Percentiles rank a stretch among this genome's conserved stretches.
These are phyloP conservation scores for Chlorocebus sabaeus DNA, from an alignment of 2,113 vertebrate genomes.

Conservation along the genomic window DNA sequence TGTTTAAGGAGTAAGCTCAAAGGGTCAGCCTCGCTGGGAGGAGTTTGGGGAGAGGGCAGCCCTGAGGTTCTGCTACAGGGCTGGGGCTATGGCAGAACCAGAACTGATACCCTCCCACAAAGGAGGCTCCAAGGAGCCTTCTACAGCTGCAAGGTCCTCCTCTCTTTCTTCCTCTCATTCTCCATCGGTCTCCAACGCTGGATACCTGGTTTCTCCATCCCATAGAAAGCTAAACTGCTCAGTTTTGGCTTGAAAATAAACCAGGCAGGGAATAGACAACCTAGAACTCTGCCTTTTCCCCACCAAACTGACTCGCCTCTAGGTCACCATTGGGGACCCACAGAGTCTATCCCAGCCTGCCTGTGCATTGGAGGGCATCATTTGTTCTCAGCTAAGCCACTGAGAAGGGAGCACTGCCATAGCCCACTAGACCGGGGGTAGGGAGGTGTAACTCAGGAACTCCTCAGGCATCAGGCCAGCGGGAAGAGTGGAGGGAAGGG, in stretches of 20 bases:
- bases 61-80: slow-evolving; percentile 43
- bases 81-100: slow-evolving; percentile 56
- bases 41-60: neutral
- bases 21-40: neutral
- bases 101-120: slow-evolving; percentile 42
- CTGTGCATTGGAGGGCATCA: neutral
- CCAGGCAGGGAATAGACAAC: neutral
- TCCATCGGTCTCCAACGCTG: neutral
- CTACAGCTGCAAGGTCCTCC: neutral
- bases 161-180: neutral
- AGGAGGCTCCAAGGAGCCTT: slow-evolving; percentile 47
- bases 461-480: neutral
- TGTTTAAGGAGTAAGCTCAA: slow-evolving; percentile 36
- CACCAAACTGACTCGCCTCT: neutral
- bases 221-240: neutral
- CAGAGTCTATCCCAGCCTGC: neutral
- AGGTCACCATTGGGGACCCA: neutral
- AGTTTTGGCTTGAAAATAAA: neutral
- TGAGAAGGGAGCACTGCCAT: neutral
- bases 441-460: neutral
- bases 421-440: neutral
- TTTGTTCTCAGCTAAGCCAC: neutral
- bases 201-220: neutral
- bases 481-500: neutral
- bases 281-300: neutral